Percentiles rank a stretch among this genome's conserved stretches.
Conservation (phyloP, 2,797 vertebrate genomes). For the Vultur gryphus region DNA sequence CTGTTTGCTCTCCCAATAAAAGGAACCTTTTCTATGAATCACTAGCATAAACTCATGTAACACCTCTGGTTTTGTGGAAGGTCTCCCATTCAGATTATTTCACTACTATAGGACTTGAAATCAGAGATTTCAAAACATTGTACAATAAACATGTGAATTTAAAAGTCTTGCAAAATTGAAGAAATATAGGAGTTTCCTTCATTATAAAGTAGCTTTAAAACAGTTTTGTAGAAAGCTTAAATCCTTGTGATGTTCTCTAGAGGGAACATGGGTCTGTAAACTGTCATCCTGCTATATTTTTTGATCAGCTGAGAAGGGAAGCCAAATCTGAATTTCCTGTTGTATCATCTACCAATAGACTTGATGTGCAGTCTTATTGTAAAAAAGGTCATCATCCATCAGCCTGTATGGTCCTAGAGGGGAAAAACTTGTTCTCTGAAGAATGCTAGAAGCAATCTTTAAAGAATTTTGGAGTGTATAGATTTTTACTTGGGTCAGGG, state of each 20-base stretch:
- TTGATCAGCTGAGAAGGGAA: not conserved
- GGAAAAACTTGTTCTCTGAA: not conserved
- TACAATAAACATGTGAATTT: not conserved
- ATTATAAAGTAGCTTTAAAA: not conserved
- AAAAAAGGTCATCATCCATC: not conserved
- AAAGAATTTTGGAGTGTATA: not conserved
- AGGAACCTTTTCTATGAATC: not conserved
- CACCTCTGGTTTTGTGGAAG: not conserved
- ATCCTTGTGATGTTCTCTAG: not conserved
- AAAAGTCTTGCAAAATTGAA: not conserved
- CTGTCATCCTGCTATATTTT: not conserved
- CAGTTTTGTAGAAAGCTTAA: not conserved
- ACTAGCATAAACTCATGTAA: not conserved
- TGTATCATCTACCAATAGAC: not conserved
- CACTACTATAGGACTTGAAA: not conserved
- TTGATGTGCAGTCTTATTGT: not conserved
- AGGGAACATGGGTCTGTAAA: not conserved
- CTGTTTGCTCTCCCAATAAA: not conserved
- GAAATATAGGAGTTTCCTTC: not conserved
- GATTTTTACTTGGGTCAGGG: not conserved
- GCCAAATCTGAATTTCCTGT: not conserved
- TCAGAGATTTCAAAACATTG: not conserved
- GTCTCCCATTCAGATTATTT: not conserved
- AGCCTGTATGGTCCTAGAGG: not conserved
- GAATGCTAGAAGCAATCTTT: not conserved